Conservation (phyloP, 92 coral and sea anemone genomes). For the Zoanthus solanderi region DNA sequence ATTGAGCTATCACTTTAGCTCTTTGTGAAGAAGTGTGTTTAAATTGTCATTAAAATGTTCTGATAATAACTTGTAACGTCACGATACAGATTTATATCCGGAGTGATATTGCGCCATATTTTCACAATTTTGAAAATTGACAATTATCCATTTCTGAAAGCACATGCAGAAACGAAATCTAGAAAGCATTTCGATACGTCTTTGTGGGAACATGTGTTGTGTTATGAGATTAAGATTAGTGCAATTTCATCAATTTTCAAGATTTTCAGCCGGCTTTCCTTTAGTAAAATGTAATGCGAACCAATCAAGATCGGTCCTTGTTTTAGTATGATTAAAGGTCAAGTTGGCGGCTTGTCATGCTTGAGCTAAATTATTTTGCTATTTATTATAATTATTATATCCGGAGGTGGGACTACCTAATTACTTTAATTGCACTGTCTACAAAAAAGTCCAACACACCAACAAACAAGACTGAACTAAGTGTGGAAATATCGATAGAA, state of each 20-base stretch:
- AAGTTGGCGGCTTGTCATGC: slow-evolving; percentile 70
- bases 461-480: slow-evolving; percentile 65
- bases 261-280: slow-evolving; percentile 50
- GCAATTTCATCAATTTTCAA: slow-evolving; percentile 61
- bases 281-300: slow-evolving; percentile 24
- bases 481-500: not conserved
- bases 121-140: not conserved
- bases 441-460: slow-evolving; percentile 82
- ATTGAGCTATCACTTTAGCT: slow-evolving; percentile 19
- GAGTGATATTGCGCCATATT: not conserved
- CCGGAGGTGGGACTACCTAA: slow-evolving; percentile 83
- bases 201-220: slow-evolving; percentile 61
- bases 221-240: slow-evolving; percentile 44
- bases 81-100: not conserved
- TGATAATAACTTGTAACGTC: slow-evolving; percentile 16
- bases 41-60: slow-evolving; percentile 32
- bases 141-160: not conserved
- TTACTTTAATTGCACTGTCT: slow-evolving; percentile 88
- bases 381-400: slow-evolving; percentile 35
- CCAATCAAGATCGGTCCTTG: slow-evolving; percentile 56
- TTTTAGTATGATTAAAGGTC: slow-evolving; percentile 65
- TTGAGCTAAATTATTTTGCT: slow-evolving; percentile 26
- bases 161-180: not conserved
- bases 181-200: not conserved
- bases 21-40: slow-evolving; percentile 2